Conservation (phyloP, 2,888 invertebrate species). For the Dugesia japonica region DNA sequence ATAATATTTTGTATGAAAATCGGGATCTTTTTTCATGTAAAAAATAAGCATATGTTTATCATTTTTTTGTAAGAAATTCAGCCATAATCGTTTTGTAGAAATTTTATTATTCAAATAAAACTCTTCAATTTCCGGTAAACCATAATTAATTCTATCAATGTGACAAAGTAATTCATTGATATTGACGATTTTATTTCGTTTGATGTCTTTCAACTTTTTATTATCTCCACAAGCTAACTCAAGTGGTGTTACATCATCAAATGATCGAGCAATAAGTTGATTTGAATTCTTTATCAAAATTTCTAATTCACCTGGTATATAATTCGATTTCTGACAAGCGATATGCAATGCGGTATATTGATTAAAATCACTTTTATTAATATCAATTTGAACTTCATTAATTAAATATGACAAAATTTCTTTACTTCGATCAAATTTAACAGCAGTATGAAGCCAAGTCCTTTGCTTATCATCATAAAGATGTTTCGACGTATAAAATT, state of each 20-base stretch:
- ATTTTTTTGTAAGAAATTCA: neutral
- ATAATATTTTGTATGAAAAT: neutral
- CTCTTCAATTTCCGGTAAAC: neutral
- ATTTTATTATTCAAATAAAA: neutral
- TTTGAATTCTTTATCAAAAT: neutral
- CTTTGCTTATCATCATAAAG: neutral
- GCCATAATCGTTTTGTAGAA: neutral
- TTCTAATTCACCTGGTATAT: neutral
- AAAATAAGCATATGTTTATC: neutral
- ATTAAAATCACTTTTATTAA: neutral
- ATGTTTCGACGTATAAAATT: neutral
- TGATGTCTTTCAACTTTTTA: neutral
- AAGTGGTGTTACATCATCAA: constrained; percentile 3
- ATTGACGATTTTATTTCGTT: neutral
- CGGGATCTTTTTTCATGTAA: neutral
- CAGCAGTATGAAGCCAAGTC: constrained; percentile 9
- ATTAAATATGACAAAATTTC: neutral
- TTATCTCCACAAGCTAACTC: neutral
- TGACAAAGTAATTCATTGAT: neutral
- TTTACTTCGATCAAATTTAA: neutral
- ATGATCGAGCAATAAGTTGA: neutral
- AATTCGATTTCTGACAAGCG: neutral
- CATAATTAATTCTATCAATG: neutral
- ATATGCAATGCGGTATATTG: neutral
- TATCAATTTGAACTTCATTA: neutral